phyloP scores from a whole-genome alignment of 2,113 vertebrate species.

The Puffinus mauretanicus region DNA sequence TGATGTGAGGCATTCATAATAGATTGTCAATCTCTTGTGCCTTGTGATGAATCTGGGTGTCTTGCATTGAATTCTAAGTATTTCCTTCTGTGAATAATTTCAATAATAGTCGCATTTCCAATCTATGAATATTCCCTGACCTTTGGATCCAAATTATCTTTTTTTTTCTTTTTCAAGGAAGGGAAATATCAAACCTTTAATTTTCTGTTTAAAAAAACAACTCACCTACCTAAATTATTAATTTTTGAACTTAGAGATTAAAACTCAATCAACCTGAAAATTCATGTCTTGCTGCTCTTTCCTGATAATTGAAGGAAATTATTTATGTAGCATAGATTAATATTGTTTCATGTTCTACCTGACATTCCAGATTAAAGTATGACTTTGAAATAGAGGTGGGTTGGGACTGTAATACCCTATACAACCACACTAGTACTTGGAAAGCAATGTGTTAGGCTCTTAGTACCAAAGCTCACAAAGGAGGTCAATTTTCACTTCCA shows the following conservation, averaged over 20 bases:
- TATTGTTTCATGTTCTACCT: conserved; percentile 71
- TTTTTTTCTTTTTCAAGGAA: conserved; percentile 60
- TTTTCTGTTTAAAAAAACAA: not conserved
- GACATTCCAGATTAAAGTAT: conserved; percentile 68
- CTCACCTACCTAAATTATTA: conserved; percentile 81
- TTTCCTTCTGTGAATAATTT: conserved; percentile 82
- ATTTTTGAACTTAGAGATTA: conserved; percentile 83
- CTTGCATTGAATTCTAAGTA: conserved; percentile 76
- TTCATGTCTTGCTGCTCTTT: conserved; percentile 82
- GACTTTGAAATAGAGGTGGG: conserved; percentile 52
- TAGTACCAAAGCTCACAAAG: not conserved
- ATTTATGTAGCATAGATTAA: conserved; percentile 78
- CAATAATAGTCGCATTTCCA: conserved; percentile 77
- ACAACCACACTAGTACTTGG: not conserved
- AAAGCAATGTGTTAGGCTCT: not conserved
- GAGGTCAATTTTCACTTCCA: conserved; percentile 1
- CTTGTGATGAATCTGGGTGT: conserved; percentile 79
- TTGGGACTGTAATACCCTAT: conserved; percentile 27
- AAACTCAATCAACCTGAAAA: conserved; percentile 91
- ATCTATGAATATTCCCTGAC: conserved; percentile 57
- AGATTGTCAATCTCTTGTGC: conserved; percentile 88
- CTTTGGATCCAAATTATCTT: conserved; percentile 13
- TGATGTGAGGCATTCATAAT: conserved; percentile 92
- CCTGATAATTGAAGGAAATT: conserved; percentile 81
- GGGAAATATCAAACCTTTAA: conserved; percentile 70